Percentiles rank a stretch among this genome's conserved stretches.
Evolutionary conservation across 92 coral and sea anemone species (phyloP).

Genomic region (Phenganax marumi): DNA sequence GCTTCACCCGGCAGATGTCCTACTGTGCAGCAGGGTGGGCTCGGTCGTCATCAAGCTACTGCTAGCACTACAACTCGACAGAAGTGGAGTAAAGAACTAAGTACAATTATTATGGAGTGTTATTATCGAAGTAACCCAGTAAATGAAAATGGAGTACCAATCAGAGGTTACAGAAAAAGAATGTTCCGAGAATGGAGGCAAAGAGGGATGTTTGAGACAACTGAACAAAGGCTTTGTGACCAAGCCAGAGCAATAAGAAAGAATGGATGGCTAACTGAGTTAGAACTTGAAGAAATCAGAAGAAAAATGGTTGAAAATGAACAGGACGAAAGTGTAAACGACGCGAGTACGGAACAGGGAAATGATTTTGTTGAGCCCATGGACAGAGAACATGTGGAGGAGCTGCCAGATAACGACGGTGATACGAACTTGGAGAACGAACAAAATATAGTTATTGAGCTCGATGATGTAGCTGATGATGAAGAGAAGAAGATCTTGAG

Average conservation of each 20-base stretch:
- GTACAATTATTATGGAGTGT: background rate
- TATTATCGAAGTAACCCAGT: constrained; percentile 11
- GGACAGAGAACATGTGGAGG: constrained; percentile 5
- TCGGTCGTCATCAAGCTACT: background rate
- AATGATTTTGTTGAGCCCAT: background rate
- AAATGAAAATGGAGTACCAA: constrained; percentile 42
- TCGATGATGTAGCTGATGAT: constrained; percentile 3
- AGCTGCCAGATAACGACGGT: background rate
- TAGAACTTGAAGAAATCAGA: constrained; percentile 25
- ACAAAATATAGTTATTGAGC: background rate
- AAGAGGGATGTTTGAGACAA: constrained; percentile 13
- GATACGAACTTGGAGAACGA: background rate
- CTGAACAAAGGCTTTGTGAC: constrained; percentile 43
- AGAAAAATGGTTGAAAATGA: background rate
- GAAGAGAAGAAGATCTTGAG: constrained; percentile 11
- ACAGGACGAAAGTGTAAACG: background rate
- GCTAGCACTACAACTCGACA: background rate
- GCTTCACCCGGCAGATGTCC: no score
- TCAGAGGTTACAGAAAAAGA: constrained; percentile 47
- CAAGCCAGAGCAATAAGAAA: constrained; percentile 43
- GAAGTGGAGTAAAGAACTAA: background rate
- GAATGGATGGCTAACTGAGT: constrained; percentile 42
- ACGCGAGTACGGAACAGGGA: background rate
- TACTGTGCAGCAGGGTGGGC: background rate
- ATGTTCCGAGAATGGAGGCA: constrained; percentile 25